Percentiles rank a stretch among this genome's conserved stretches.
phyloP scores from a whole-genome alignment of 2,113 vertebrate species.

The Crocuta crocuta region DNA sequence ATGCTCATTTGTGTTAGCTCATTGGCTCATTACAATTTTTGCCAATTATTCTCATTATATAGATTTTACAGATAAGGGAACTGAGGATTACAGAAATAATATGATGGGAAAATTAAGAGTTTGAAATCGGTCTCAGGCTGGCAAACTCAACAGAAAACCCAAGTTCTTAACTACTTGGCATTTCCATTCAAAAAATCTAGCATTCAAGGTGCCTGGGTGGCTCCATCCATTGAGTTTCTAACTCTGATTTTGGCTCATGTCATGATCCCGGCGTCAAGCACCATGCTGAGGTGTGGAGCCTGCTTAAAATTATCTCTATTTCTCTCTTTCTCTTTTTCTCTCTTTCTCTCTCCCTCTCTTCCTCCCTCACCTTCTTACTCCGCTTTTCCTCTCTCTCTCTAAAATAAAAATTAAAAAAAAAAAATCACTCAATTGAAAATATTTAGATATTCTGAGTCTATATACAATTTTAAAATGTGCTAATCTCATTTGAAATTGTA shows the following conservation, averaged over 20 bases:
- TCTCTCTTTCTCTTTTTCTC: too few relatives aligned
- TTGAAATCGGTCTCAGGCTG: neutral
- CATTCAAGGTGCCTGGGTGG: too few relatives aligned
- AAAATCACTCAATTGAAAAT: neutral
- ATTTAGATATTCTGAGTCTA: neutral
- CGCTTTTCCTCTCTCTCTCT: too few relatives aligned
- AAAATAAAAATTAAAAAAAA: neutral
- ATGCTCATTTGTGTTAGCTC: neutral
- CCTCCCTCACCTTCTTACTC: too few relatives aligned
- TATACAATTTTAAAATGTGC: slow-evolving; percentile 24
- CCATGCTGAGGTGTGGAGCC: too few relatives aligned
- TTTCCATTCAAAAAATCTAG: neutral
- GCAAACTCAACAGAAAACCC: neutral
- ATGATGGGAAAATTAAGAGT: neutral
- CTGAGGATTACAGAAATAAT: neutral
- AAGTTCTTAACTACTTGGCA: neutral
- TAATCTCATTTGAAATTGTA: neutral
- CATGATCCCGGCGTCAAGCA: too few relatives aligned
- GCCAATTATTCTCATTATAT: neutral
- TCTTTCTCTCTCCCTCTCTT: too few relatives aligned
- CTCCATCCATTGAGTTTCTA: too few relatives aligned
- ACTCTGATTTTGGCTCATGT: too few relatives aligned
- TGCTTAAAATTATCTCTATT: too few relatives aligned
- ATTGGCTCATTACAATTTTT: neutral
- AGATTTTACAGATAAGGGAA: neutral